Conservation (phyloP, 1,140 invertebrate species). For the Paraescarpia echinospica region DNA sequence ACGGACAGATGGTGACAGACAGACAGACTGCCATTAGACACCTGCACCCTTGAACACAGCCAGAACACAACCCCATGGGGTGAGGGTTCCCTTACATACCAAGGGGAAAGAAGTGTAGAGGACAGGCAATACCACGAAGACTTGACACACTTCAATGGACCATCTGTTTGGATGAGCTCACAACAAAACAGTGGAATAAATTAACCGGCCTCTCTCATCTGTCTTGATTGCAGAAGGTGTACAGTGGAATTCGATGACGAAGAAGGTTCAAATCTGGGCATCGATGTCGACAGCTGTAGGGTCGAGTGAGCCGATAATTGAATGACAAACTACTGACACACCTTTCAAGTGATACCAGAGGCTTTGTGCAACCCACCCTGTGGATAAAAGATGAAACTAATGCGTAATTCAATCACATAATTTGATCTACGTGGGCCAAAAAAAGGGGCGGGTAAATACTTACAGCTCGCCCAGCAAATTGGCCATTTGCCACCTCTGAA, state of each 20-base stretch:
- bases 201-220: not conserved
- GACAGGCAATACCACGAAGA: not conserved
- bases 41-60: not conserved
- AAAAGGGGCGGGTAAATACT: not conserved
- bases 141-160: not conserved
- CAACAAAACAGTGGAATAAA: conserved; percentile 6
- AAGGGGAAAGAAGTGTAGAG: not conserved
- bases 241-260: not conserved
- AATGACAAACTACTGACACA: not conserved
- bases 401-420: not conserved
- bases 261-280: not conserved
- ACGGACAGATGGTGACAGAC: not conserved
- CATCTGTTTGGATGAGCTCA: not conserved
- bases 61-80: not conserved
- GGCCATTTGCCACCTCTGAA: not conserved
- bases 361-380: not conserved
- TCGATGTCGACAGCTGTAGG: not conserved
- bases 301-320: not conserved
- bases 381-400: conserved; percentile 1
- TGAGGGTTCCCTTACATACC: not conserved
- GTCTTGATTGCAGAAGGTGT: not conserved
- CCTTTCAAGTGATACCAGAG: not conserved
- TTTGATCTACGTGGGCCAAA: not conserved
- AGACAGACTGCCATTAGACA: not conserved
- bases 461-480: not conserved